Conservation (phyloP, 2,888 invertebrate species). For the Helobdella robusta region DNA sequence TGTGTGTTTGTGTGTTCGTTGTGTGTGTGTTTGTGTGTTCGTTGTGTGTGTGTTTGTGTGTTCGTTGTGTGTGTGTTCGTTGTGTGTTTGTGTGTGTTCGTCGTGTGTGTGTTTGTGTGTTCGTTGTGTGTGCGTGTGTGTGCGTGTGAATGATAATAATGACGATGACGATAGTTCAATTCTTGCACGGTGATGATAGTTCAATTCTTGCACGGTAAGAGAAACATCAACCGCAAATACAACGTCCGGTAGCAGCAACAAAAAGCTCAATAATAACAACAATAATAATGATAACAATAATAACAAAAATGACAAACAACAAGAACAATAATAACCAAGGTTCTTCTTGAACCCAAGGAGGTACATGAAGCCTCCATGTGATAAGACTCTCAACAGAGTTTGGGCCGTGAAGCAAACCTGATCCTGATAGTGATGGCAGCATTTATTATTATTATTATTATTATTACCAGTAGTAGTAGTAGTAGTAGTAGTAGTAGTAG, state of each 20-base stretch:
- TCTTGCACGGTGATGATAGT: not conserved
- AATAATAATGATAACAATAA: not conserved
- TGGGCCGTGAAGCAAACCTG: slow-evolving; percentile 85
- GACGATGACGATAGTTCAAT: too few relatives aligned
- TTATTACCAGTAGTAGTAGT: too few relatives aligned
- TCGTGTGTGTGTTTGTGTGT: slow-evolving; percentile 14
- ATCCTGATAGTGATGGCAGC: slow-evolving; percentile 59
- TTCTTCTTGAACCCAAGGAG: slow-evolving; percentile 62
- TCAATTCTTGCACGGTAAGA: not conserved
- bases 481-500: too few relatives aligned
- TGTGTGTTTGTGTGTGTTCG: too few relatives aligned
- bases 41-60: too few relatives aligned
- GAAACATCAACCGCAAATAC: not conserved
- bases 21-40: slow-evolving; percentile 12
- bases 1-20: slow-evolving; percentile 11
- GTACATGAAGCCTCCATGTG: slow-evolving; percentile 82
- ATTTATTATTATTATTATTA: too few relatives aligned
- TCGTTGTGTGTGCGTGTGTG: too few relatives aligned
- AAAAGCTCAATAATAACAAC: not conserved
- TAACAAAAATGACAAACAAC: not conserved
- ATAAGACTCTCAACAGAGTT: slow-evolving; percentile 74
- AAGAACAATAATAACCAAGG: slow-evolving; percentile 48
- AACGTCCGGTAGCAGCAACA: not conserved
- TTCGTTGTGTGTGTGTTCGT: too few relatives aligned
- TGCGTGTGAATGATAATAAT: too few relatives aligned